phyloP scores from a whole-genome alignment of 2,113 vertebrate species.

The Microcebus lehilahytsara region DNA sequence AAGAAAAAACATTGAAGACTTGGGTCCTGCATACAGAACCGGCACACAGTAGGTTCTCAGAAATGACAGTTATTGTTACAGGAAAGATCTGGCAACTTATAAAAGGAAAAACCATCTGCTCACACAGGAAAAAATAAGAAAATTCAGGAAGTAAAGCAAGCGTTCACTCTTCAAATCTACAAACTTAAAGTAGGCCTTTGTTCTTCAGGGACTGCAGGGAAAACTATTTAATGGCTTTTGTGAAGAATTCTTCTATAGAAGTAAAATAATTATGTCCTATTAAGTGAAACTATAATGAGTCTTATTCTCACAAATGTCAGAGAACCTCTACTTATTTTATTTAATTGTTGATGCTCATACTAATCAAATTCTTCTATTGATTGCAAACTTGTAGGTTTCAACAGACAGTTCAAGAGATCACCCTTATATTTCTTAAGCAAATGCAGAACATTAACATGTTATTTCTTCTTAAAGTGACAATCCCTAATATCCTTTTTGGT shows the following conservation, averaged over 20 bases:
- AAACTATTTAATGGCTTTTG: conserved; percentile 27
- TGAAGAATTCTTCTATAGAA: conserved; percentile 28
- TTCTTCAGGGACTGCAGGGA: conserved; percentile 57
- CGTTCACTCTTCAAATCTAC: conserved; percentile 64
- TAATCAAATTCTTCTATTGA: conserved; percentile 1
- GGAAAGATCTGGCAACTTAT: conserved; percentile 71
- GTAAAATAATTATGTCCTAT: conserved; percentile 36
- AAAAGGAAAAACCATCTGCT: conserved; percentile 74
- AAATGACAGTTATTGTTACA: conserved; percentile 41
- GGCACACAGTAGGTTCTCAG: conserved; percentile 68
- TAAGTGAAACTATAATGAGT: neutral
- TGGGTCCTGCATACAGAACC: neutral
- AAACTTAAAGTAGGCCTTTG: conserved; percentile 70
- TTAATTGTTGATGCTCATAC: conserved; percentile 27
- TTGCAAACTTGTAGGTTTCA: conserved; percentile 45
- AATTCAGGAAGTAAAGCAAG: conserved; percentile 64
- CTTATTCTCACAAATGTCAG: neutral
- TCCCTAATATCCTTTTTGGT: conserved; percentile 84
- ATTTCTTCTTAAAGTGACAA: conserved; percentile 84
- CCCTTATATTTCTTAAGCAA: conserved; percentile 30
- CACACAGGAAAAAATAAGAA: conserved; percentile 76
- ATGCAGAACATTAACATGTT: conserved; percentile 45
- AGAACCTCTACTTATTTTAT: neutral
- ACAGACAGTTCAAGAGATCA: conserved; percentile 26
- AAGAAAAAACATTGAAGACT: neutral